Conservation (phyloP, 2,113 vertebrate species). For the Barbus barbus region DNA sequence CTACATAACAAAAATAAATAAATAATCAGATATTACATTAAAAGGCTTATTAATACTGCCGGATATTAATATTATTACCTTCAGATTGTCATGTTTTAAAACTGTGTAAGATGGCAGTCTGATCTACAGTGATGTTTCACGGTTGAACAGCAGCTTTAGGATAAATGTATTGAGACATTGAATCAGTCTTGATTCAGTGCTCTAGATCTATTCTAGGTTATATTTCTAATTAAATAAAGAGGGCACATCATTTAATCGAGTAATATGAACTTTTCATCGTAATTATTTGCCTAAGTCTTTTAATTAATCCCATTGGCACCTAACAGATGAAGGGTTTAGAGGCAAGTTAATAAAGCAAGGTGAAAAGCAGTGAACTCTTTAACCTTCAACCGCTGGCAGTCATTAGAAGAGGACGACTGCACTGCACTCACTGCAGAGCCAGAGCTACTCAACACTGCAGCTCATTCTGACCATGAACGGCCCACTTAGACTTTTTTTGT, state of each 20-base stretch:
- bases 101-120: not conserved
- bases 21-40: not conserved
- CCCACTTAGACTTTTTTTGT: no score
- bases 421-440: no score
- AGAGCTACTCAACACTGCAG: not conserved
- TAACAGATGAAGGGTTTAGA: constrained; percentile 26
- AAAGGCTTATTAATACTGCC: not conserved
- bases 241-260: constrained; percentile 8
- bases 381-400: constrained; percentile 71
- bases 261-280: constrained; percentile 17
- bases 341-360: constrained; percentile 51
- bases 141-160: not conserved
- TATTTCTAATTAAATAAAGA: constrained; percentile 21
- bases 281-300: constrained; percentile 26
- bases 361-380: constrained; percentile 68
- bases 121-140: not conserved
- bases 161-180: not conserved
- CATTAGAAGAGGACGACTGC: constrained; percentile 57
- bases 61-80: no score
- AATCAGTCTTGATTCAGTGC: constrained; percentile 26
- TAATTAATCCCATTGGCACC: constrained; percentile 10
- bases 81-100: not conserved
- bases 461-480: not conserved
- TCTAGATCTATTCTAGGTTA: not conserved
- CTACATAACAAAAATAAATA: not conserved